Conservation (phyloP, 2,888 invertebrate genomes). For the Tachina fera region DNA sequence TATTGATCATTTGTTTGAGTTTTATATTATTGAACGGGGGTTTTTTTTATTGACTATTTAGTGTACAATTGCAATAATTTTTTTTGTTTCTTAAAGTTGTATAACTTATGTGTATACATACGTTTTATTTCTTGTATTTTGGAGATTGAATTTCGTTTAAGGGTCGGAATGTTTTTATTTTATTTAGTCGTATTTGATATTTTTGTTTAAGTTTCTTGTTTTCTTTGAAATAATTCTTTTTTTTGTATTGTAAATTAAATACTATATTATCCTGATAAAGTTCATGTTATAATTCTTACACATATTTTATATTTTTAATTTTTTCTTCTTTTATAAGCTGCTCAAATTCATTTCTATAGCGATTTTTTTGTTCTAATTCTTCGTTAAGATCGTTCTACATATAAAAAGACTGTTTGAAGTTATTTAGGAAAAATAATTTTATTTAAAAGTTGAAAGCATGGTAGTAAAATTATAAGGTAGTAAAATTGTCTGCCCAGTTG, state of each 20-base stretch:
- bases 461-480: no score
- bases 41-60: slow-evolving; percentile 42
- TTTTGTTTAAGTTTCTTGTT: slow-evolving; percentile 25
- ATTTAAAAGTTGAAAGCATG: no score
- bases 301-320: neutral
- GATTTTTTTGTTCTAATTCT: slow-evolving; percentile 8
- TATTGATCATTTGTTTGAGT: slow-evolving; percentile 49
- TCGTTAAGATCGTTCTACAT: neutral
- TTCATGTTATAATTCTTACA: slow-evolving; percentile 26
- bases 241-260: slow-evolving; percentile 36
- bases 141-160: slow-evolving; percentile 48
- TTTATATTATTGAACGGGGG: neutral
- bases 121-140: slow-evolving; percentile 33
- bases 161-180: slow-evolving; percentile 56
- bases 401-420: slow-evolving; percentile 1
- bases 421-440: slow-evolving; percentile 35
- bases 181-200: slow-evolving; percentile 41
- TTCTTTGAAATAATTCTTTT: slow-evolving; percentile 9
- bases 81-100: slow-evolving; percentile 58
- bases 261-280: slow-evolving; percentile 63
- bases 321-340: slow-evolving; percentile 28
- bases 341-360: slow-evolving; percentile 26
- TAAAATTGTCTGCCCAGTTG: no score
- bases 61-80: slow-evolving; percentile 40
- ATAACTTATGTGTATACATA: slow-evolving; percentile 48